Conservation (phyloP, 1,140 invertebrate genomes). For the Babylonia areolata region DNA sequence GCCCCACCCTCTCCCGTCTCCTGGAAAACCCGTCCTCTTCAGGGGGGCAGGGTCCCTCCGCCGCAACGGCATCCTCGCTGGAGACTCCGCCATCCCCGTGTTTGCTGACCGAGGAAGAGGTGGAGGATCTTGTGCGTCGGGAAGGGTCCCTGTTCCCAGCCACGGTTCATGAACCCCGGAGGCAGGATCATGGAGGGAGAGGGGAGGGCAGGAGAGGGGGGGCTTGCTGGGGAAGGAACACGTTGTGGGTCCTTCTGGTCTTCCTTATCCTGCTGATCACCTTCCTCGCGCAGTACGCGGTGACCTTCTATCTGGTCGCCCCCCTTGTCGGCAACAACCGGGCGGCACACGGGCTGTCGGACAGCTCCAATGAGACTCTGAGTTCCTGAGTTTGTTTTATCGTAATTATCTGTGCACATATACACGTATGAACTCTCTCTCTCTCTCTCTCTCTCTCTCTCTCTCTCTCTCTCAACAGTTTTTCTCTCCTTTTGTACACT, state of each 20-base stretch:
- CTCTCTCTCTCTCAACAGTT: too few species aligned
- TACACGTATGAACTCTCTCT: too few species aligned
- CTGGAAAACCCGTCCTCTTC: not conserved
- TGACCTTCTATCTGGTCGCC: too few species aligned
- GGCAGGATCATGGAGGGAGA: not conserved
- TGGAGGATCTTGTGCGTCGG: not conserved
- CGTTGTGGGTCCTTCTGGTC: not conserved
- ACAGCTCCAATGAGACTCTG: too few species aligned
- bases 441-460: too few species aligned
- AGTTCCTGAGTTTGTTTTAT: too few species aligned
- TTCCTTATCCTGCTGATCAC: not conserved
- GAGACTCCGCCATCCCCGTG: not conserved
- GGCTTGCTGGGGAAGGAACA: not conserved
- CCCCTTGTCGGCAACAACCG: too few species aligned
- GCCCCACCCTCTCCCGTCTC: constrained; percentile 14
- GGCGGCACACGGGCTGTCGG: too few species aligned
- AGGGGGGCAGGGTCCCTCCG: not conserved
- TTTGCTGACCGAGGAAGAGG: constrained; percentile 16
- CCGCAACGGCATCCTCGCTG: not conserved
- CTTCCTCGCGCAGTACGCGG: not conserved
- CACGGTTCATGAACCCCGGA: not conserved
- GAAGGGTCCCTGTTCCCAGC: not conserved
- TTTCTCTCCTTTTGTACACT: too few species aligned
- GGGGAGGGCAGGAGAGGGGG: not conserved
- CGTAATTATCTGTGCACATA: too few species aligned